phyloP scores from a whole-genome alignment of 2,888 invertebrate genomes.

The Galerucella nymphaeae region DNA sequence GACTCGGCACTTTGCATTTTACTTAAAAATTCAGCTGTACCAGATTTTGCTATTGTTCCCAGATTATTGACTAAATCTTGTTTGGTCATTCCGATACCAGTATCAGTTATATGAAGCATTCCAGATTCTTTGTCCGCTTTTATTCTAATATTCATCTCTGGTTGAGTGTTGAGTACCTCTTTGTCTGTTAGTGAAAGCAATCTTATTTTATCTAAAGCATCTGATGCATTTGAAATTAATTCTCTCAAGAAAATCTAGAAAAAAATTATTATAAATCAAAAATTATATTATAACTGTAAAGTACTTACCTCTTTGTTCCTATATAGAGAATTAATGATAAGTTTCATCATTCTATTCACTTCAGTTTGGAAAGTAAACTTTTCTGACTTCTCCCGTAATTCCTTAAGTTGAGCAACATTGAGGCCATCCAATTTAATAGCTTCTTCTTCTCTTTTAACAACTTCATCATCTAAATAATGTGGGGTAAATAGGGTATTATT shows the following conservation, averaged over 20 bases:
- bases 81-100: constrained; percentile 98
- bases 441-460: constrained; percentile 92
- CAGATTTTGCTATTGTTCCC: constrained; percentile 82
- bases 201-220: constrained; percentile 98
- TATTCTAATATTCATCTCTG: constrained; percentile 90
- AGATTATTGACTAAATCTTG: constrained; percentile 93
- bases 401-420: constrained; percentile 92
- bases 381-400: constrained; percentile 88
- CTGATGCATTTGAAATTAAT: constrained; percentile 98
- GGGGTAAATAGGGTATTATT: constrained; percentile 42
- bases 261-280: constrained; percentile 10
- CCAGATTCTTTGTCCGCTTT: constrained; percentile 93
- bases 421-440: constrained; percentile 95
- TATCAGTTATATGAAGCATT: constrained; percentile 93
- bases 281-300: background rate
- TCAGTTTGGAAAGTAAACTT: constrained; percentile 96
- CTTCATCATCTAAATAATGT: constrained; percentile 82
- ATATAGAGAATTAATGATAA: constrained; percentile 99
- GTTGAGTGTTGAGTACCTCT: constrained; percentile 78
- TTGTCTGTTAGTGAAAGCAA: constrained; percentile 91
- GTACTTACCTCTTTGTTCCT: constrained; percentile 91
- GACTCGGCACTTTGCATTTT: constrained; percentile 82
- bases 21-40: constrained; percentile 94
- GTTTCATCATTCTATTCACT: constrained; percentile 99
- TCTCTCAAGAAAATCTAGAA: constrained; percentile 93